Percentiles rank a stretch among this genome's conserved stretches.
phyloP scores from a whole-genome alignment of 2,113 vertebrate species.

The Mobula birostris region DNA sequence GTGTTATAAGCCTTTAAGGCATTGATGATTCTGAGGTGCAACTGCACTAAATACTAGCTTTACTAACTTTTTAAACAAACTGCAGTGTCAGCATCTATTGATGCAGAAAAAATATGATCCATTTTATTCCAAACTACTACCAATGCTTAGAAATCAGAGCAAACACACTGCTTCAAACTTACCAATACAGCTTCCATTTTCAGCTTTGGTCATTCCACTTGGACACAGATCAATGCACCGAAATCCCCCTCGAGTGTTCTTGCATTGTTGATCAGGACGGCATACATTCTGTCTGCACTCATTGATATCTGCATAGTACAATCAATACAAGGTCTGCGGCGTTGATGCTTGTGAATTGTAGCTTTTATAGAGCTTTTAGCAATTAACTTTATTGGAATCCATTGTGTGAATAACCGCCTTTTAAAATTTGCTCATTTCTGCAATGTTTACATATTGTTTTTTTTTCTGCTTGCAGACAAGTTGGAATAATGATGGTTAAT shows the following conservation, averaged over 20 bases:
- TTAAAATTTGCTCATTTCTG: not conserved
- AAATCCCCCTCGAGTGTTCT: constrained; percentile 88
- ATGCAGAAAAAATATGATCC: not conserved
- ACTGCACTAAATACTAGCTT: not conserved
- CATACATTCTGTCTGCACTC: constrained; percentile 90
- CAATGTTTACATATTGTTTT: not conserved
- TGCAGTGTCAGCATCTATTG: too few species aligned
- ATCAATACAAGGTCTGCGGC: not conserved
- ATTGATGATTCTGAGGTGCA: not conserved
- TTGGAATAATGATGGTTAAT: not conserved
- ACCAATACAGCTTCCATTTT: constrained; percentile 84
- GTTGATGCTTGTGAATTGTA: not conserved
- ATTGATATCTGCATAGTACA: constrained; percentile 71
- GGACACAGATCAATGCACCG: constrained; percentile 91
- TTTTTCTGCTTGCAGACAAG: not conserved
- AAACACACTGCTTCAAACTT: constrained; percentile 47
- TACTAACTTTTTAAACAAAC: not conserved
- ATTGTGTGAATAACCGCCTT: not conserved
- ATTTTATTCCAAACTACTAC: not conserved
- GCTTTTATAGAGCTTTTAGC: not conserved
- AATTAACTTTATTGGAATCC: not conserved
- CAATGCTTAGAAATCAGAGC: too few species aligned
- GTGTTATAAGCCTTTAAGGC: not conserved
- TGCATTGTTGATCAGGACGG: constrained; percentile 84
- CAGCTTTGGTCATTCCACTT: constrained; percentile 81